Conservation (phyloP, 1,140 invertebrate genomes). For the Ylistrum balloti region DNA sequence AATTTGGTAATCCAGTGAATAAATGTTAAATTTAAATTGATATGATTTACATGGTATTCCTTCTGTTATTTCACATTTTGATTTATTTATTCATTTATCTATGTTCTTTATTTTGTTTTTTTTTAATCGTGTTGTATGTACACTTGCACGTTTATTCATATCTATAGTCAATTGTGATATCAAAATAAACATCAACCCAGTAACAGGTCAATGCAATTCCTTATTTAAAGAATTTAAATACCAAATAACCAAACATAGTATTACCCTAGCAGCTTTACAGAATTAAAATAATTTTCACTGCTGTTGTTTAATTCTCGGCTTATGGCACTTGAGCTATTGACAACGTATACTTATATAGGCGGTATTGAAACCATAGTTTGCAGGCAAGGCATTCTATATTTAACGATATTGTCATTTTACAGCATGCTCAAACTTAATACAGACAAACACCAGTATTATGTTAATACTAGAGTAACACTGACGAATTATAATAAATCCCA, state of each 20-base stretch:
- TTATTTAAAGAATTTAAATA: no score
- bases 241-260: background rate
- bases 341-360: background rate
- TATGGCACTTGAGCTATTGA: background rate
- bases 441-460: background rate
- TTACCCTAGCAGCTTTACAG: background rate
- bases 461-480: constrained; percentile 11
- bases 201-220: no score
- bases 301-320: background rate
- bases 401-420: background rate
- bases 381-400: background rate
- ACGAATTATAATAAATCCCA: constrained; percentile 23
- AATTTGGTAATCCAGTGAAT: no score
- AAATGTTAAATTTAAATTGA: no score
- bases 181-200: no score
- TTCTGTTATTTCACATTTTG: no score
- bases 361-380: background rate
- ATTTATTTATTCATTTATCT: no score
- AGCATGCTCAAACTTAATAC: background rate
- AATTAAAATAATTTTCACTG: background rate
- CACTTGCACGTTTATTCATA: no score
- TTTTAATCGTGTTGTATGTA: no score
- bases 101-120: no score
- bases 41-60: no score
- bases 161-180: no score